phyloP scores from a whole-genome alignment of 1,140 invertebrate genomes.

The Acyrthosiphon pisum region DNA sequence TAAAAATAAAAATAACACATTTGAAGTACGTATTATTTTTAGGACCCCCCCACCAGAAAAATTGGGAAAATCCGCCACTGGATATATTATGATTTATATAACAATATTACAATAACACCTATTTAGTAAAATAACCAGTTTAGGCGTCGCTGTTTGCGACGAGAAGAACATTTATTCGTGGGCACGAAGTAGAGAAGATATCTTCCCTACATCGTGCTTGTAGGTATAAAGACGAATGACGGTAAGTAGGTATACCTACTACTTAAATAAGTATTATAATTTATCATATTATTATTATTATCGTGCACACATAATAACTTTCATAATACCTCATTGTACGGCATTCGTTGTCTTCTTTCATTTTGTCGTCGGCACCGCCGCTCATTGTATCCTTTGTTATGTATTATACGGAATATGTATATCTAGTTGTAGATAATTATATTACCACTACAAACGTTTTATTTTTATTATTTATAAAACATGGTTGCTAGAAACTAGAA shows the following conservation, averaged over 20 bases:
- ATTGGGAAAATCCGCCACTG: too few species aligned
- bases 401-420: neutral
- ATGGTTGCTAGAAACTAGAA: neutral
- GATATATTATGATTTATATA: too few species aligned
- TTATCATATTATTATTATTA: neutral
- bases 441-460: neutral
- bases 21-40: too few species aligned
- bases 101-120: too few species aligned
- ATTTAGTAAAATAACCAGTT: too few species aligned
- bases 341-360: neutral
- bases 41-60: too few species aligned
- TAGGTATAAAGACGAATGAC: neutral
- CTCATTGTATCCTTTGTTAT: neutral
- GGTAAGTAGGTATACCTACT: neutral
- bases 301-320: neutral
- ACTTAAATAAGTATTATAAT: neutral
- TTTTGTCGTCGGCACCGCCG: neutral
- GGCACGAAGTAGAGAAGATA: too few species aligned
- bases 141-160: too few species aligned
- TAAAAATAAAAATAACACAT: too few species aligned
- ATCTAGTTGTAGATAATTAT: neutral
- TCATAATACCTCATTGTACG: neutral
- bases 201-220: too few species aligned
- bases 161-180: neutral
- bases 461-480: neutral